phyloP scores from a whole-genome alignment of 2,888 invertebrate species.

The Ceriagrion tenellum region DNA sequence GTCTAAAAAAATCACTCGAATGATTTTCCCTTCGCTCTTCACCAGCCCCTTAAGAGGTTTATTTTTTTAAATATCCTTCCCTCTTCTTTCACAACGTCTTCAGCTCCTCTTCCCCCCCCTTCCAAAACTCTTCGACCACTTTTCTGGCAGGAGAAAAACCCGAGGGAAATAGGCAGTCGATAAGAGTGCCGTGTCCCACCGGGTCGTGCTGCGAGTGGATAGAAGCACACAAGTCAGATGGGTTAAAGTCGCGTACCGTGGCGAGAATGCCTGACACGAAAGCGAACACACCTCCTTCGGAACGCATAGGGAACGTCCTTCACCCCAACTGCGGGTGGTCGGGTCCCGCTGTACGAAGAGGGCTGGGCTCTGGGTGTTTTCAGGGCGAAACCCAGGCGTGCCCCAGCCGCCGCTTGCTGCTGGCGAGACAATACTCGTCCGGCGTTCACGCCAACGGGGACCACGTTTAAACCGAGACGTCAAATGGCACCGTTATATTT shows the following conservation, averaged over 20 bases:
- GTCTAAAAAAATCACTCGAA: not conserved
- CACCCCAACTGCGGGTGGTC: too few relatives aligned
- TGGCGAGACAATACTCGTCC: too few relatives aligned
- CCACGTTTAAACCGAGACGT: not conserved
- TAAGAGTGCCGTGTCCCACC: not conserved
- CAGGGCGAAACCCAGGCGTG: too few relatives aligned
- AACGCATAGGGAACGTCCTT: too few relatives aligned
- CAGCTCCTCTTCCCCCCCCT: not conserved
- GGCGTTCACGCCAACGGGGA: not conserved
- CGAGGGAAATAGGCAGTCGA: constrained; percentile 21
- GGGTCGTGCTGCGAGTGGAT: not conserved
- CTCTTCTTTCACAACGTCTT: not conserved
- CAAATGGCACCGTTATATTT: too few relatives aligned
- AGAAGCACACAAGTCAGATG: not conserved
- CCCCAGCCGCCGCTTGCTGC: too few relatives aligned
- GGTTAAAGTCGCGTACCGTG: not conserved
- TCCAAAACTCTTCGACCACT: not conserved
- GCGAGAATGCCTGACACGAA: not conserved
- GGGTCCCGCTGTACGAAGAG: too few relatives aligned
- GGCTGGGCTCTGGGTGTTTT: too few relatives aligned
- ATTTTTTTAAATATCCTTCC: not conserved
- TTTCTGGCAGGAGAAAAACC: not conserved
- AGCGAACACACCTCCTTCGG: not conserved
- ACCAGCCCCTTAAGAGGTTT: not conserved
- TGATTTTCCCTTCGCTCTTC: not conserved